Evolutionary conservation across 1,140 invertebrate genomes (phyloP).

Genomic region (Caenorhabditis briggsae): DNA sequence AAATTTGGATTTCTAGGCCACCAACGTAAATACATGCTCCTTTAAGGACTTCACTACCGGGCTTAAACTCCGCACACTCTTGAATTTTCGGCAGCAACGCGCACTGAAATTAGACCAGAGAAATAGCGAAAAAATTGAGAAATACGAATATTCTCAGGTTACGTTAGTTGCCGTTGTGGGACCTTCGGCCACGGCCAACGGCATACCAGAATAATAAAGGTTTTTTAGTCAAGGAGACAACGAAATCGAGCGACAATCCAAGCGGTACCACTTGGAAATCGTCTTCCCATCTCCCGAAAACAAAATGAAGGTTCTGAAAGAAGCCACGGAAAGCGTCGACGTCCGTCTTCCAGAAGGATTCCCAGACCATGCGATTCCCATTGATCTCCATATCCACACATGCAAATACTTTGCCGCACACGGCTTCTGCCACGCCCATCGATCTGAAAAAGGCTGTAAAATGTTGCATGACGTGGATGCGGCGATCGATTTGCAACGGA

Average conservation of each 20-base stretch:
- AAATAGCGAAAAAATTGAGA: too few species aligned
- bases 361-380: conserved; percentile 38
- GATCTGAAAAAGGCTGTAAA: conserved; percentile 8
- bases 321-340: conserved; percentile 28
- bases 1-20: too few species aligned
- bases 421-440: conserved; percentile 41
- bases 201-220: too few species aligned
- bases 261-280: conserved; percentile 60
- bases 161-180: too few species aligned
- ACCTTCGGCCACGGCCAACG: too few species aligned
- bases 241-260: conserved; percentile 43
- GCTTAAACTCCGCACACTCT: too few species aligned
- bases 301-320: neutral
- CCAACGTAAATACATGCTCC: too few species aligned
- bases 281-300: conserved; percentile 59
- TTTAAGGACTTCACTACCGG: too few species aligned
- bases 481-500: conserved; percentile 43
- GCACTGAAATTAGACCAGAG: too few species aligned
- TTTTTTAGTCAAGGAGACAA: conserved; percentile 67
- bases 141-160: too few species aligned
- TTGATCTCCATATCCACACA: neutral
- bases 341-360: conserved; percentile 49
- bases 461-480: conserved; percentile 43
- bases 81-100: too few species aligned
- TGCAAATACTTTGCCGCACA: conserved; percentile 47